Conservation (phyloP, 2,888 invertebrate genomes). For the Plusia festucae region DNA sequence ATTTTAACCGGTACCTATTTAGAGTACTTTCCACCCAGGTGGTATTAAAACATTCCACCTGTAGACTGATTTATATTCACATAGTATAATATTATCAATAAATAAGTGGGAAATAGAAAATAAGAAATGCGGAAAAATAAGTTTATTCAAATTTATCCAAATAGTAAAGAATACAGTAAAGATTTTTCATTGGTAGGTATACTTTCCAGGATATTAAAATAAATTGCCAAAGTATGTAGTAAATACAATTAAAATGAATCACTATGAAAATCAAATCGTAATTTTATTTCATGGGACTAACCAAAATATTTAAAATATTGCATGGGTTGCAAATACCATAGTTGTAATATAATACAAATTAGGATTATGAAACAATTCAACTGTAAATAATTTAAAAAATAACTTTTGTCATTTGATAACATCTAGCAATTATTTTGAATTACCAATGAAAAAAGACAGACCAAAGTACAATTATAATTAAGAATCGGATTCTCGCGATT, state of each 20-base stretch:
- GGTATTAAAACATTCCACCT: too few relatives aligned
- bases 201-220: slow-evolving; percentile 53
- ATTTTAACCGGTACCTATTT: too few relatives aligned
- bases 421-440: background rate
- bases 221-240: slow-evolving; percentile 61
- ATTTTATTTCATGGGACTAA: slow-evolving; percentile 21
- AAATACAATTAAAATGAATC: slow-evolving; percentile 3
- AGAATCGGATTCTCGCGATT: slow-evolving; percentile 49
- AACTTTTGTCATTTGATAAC: slow-evolving; percentile 62
- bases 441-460: slow-evolving; percentile 82
- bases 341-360: background rate
- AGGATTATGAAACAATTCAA: slow-evolving; percentile 59
- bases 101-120: background rate
- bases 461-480: slow-evolving; percentile 12
- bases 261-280: slow-evolving; percentile 21
- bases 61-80: too few relatives aligned
- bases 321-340: background rate
- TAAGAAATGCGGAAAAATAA: slow-evolving; percentile 15
- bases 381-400: slow-evolving; percentile 61
- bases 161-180: slow-evolving; percentile 15
- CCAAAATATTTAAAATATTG: background rate
- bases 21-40: too few relatives aligned
- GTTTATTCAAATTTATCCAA: background rate
- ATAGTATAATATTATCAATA: too few relatives aligned
- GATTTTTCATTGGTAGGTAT: slow-evolving; percentile 82